Base-by-base conservation (phyloP, 1,140 invertebrate genomes). In the Brachionus angularis region DNA sequence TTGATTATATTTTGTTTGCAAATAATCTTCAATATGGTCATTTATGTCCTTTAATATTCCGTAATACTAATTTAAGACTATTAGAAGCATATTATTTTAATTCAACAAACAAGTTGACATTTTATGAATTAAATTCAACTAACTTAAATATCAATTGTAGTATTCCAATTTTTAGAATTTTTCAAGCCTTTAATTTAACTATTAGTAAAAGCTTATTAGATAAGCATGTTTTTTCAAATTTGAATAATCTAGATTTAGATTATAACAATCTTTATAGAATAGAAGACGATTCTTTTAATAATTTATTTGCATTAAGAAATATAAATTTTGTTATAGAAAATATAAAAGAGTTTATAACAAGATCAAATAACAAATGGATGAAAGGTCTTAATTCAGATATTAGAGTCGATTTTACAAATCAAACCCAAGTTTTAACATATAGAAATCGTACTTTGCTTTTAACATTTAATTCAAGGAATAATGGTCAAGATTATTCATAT, bases 391-490 rank as follows among this genome's bases (percentile, higher is more conserved):
- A 58, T 39, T 58, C 36, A 12, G 16, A 39, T 23, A 18, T 58
- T 1, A 39, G 10, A 8, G 21, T 58, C 5, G 27, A 58, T 58
- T 58, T 39, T 25, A 18, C 33, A 23, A 42, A 58, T 23, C 18
- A 31, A 27, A 8, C 12, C n/a, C 33, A 58, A 42, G 21, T 58
- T 18, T 18, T 2, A 14, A 58, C 36, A 4, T 39, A 39, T 21
- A 21, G 36, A 39, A 58, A 58, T 39, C 36, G 31, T 39, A 39
- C 53, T 0, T 14, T 58, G 3, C 10, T 58, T 4, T 12, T 58
- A 1, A 58, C 53, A 5, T 58, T 58, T 39, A 58, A 58, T 23
- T 58, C 53, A 58, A 58, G 53, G 39, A 58, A n/a, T n/a, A n/a
- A 12, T 23, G 53, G 53, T 23, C 33, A 58, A 39, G 29, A 36